Percentiles rank a stretch among this genome's conserved stretches.
These are phyloP conservation scores for Trachymyrmex septentrionalis DNA, from an alignment of 1,140 invertebrate species.

Conservation along the genomic window DNA sequence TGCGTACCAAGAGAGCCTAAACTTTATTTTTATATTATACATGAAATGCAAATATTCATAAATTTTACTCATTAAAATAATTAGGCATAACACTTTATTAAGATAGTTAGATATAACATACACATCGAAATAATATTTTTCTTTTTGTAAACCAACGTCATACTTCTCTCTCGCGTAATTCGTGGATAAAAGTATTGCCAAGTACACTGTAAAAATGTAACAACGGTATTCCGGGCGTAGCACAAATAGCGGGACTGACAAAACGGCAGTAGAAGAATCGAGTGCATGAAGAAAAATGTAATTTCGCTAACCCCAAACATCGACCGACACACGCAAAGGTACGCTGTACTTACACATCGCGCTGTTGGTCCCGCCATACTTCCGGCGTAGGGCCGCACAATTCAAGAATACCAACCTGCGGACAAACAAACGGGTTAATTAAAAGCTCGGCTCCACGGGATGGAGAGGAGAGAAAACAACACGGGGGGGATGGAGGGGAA, in stretches of 20 bases:
- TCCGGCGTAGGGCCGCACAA: constrained; percentile 49
- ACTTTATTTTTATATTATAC: background rate
- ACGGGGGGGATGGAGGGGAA: background rate
- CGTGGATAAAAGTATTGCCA: background rate
- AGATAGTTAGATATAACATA: background rate
- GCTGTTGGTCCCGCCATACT: constrained; percentile 19
- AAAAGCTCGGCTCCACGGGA: constrained; percentile 66
- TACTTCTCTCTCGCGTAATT: constrained; percentile 1
- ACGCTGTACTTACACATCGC: constrained; percentile 19
- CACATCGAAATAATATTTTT: background rate
- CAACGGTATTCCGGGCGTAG: background rate
- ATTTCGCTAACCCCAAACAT: constrained; percentile 58
- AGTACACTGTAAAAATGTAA: background rate
- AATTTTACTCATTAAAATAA: background rate
- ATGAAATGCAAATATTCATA: background rate
- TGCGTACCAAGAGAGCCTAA: background rate
- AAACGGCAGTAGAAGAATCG: constrained; percentile 46
- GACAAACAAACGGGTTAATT: constrained; percentile 80
- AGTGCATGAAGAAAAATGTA: constrained; percentile 64
- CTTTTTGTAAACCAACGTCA: background rate
- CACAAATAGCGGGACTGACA: background rate
- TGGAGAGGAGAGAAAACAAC: background rate
- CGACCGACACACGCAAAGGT: constrained; percentile 1
- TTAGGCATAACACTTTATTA: background rate
- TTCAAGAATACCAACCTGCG: constrained; percentile 71